A percentile compares a stretch with the other conserved stretches of the same genome.
Conservation (phyloP, 2,113 vertebrate genomes). For the Australoheros scitulus region DNA sequence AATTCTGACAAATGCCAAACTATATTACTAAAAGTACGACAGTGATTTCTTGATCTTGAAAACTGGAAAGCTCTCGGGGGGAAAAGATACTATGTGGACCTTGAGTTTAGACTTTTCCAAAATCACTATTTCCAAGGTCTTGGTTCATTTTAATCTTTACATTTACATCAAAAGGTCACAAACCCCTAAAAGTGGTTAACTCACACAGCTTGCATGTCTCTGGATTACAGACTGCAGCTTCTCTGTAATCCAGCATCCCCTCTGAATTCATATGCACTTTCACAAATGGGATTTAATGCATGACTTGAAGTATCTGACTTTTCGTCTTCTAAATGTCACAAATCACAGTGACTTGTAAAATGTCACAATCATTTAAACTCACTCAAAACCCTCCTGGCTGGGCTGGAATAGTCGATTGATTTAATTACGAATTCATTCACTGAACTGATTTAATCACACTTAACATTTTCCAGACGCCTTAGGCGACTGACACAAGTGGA, state of each 20-base stretch:
- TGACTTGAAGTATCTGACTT: background rate
- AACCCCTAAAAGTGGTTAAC: background rate
- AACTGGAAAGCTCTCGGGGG: background rate
- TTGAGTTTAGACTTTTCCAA: background rate
- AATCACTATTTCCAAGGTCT: background rate
- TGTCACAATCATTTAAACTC: constrained; percentile 22
- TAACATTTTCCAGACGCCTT: background rate
- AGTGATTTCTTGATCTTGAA: background rate
- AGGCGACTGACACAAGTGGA: constrained; percentile 7
- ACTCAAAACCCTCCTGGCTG: background rate
- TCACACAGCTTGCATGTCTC: background rate
- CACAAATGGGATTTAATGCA: constrained; percentile 20
- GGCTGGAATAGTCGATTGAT: constrained; percentile 8
- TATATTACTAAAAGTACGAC: background rate
- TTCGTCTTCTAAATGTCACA: constrained; percentile 7
- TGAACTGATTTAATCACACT: constrained; percentile 31
- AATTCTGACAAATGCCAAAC: background rate
- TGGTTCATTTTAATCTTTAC: background rate
- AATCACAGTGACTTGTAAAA: constrained; percentile 34
- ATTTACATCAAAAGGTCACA: background rate
- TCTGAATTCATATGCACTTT: background rate
- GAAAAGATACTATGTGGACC: background rate
- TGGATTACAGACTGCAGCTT: background rate
- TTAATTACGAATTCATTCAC: constrained; percentile 28
- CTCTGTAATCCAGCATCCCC: background rate